Evolutionary conservation across 2,113 vertebrate genomes (phyloP).

Genomic region (Sardina pilchardus): DNA sequence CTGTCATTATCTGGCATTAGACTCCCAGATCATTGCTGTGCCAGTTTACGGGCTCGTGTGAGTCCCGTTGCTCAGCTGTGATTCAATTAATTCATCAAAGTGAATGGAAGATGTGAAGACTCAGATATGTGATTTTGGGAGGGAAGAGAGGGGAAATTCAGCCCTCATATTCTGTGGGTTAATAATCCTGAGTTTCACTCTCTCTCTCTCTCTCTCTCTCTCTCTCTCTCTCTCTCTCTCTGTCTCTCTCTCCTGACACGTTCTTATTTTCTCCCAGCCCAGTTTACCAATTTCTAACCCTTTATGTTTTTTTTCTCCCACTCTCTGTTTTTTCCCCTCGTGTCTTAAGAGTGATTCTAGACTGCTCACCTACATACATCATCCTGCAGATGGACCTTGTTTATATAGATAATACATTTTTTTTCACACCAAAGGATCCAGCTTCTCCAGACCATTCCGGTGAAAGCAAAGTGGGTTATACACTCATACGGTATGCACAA

Average conservation of each 20-base stretch:
- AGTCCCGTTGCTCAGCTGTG: slow-evolving; percentile 31
- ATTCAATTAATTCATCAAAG: slow-evolving; percentile 42
- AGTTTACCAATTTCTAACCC: neutral
- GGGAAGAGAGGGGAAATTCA: neutral
- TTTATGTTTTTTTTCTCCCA: neutral
- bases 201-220: neutral
- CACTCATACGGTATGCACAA: neutral
- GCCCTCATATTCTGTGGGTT: slow-evolving; percentile 13
- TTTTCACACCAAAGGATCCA: neutral
- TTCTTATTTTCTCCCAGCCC: neutral
- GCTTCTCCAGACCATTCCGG: neutral
- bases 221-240: neutral
- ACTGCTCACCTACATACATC: neutral
- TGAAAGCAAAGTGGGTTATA: neutral
- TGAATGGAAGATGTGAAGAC: slow-evolving; percentile 34
- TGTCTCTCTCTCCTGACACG: neutral
- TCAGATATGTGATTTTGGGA: slow-evolving; percentile 21
- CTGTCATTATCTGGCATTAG: slow-evolving; percentile 19
- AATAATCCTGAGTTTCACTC: neutral
- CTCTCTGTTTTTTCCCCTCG: neutral
- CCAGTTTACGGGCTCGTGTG: slow-evolving; percentile 23
- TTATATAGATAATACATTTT: neutral
- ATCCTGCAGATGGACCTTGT: neutral
- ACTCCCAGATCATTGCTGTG: slow-evolving; percentile 5
- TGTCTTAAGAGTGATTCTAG: neutral